These are phyloP conservation scores for Cryptoprocta ferox DNA, from an alignment of 2,797 vertebrate genomes.

Conservation along the genomic window DNA sequence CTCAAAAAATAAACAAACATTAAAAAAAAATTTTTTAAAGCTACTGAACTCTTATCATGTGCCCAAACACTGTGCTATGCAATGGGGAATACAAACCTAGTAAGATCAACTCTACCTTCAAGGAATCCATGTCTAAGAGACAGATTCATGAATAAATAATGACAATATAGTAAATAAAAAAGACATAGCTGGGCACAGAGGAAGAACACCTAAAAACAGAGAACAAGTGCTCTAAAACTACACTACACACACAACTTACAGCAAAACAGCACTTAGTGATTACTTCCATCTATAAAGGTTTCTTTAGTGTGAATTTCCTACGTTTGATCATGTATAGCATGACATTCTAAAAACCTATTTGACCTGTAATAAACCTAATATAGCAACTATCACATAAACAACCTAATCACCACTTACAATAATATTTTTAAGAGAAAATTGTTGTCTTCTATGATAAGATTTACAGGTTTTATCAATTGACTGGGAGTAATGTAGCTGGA, in stretches of 20 bases:
- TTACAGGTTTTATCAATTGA: background rate
- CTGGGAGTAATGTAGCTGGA: background rate
- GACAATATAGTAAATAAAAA: background rate
- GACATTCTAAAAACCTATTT: background rate
- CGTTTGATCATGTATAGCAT: background rate
- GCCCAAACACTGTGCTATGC: background rate
- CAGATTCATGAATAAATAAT: background rate
- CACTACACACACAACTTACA: background rate
- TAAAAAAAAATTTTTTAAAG: too few relatives aligned
- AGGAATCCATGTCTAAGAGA: slow-evolving; percentile 1
- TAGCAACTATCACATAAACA: background rate
- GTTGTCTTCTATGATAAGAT: background rate
- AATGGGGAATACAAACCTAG: background rate
- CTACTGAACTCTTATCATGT: background rate
- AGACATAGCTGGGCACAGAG: background rate
- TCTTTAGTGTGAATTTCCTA: background rate
- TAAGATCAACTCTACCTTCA: background rate
- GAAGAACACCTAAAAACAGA: background rate
- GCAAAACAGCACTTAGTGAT: background rate
- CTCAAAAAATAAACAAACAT: too few relatives aligned
- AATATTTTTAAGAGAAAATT: background rate
- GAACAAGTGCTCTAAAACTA: background rate
- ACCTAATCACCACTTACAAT: background rate
- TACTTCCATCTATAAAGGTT: background rate
- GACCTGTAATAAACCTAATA: background rate